Evolutionary conservation across 2,113 vertebrate species (phyloP).

Genomic region (Scopus umbretta): DNA sequence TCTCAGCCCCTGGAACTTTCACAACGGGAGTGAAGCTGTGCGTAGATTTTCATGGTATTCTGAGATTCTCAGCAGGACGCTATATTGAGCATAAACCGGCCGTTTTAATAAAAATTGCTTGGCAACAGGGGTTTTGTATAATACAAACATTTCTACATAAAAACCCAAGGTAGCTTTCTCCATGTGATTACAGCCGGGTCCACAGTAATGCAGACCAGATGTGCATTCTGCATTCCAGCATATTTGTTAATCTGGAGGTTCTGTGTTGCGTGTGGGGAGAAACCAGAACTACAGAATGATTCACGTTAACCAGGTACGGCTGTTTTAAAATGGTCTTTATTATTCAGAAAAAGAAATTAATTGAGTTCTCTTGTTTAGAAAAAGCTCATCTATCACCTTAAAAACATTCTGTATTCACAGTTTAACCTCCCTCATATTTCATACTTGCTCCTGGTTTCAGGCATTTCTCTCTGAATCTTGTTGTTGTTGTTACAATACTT

Average conservation of each 20-base stretch:
- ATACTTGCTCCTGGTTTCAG: background rate
- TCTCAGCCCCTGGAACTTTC: background rate
- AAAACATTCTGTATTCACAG: background rate
- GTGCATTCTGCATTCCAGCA: constrained; percentile 68
- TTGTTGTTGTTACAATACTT: background rate
- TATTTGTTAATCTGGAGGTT: constrained; percentile 51
- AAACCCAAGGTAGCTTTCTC: constrained; percentile 68
- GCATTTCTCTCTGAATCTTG: background rate
- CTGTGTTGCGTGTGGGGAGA: background rate
- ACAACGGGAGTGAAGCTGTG: background rate
- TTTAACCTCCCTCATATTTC: background rate
- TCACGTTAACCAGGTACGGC: constrained; percentile 11
- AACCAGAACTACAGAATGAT: background rate
- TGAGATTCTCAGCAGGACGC: constrained; percentile 40
- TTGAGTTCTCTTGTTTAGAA: background rate
- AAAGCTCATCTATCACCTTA: background rate
- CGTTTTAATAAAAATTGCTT: constrained; percentile 69
- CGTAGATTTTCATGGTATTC: background rate
- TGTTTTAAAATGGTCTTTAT: background rate
- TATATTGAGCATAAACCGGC: constrained; percentile 36
- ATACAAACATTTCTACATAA: constrained; percentile 67
- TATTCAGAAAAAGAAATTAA: background rate
- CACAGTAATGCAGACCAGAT: constrained; percentile 70
- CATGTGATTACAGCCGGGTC: constrained; percentile 47
- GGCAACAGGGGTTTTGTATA: constrained; percentile 64